A percentile compares a stretch with the other conserved stretches of the same genome.
Evolutionary conservation across 2,888 invertebrate genomes (phyloP).

Genomic region (Xanthia togata): DNA sequence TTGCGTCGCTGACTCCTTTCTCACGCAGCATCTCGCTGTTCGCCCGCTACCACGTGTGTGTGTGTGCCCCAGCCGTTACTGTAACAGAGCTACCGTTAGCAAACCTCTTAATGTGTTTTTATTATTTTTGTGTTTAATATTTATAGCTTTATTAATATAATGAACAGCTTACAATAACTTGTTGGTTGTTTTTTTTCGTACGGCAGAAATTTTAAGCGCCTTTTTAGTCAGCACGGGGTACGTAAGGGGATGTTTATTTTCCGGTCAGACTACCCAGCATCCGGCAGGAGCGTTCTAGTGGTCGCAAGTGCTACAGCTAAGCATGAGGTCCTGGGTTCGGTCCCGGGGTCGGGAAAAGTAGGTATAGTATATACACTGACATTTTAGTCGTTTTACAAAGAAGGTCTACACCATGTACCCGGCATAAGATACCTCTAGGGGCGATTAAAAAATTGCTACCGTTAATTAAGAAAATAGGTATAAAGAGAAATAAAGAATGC

Average conservation of each 20-base stretch:
- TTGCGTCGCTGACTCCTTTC: conserved; percentile 32
- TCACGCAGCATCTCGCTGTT: conserved; percentile 30
- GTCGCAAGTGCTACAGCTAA: background rate
- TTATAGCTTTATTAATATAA: background rate
- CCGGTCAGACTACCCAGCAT: background rate
- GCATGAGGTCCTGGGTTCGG: background rate
- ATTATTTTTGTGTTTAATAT: conserved; percentile 7
- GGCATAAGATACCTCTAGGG: too few species aligned
- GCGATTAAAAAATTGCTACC: too few species aligned
- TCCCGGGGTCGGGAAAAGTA: background rate
- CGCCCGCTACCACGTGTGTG: conserved; percentile 41
- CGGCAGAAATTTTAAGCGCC: background rate
- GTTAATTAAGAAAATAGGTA: too few species aligned
- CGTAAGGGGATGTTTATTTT: background rate
- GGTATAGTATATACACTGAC: too few species aligned
- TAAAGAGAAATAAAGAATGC: too few species aligned
- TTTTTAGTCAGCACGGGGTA: background rate
- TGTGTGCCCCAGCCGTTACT: conserved; percentile 21
- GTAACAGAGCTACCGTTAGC: conserved; percentile 15
- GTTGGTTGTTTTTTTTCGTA: background rate
- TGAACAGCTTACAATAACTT: background rate
- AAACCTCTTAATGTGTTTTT: background rate
- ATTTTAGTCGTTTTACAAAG: too few species aligned
- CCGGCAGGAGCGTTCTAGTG: background rate
- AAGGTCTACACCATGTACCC: too few species aligned